Percentiles rank a stretch among this genome's conserved stretches.
phyloP scores from a whole-genome alignment of 2,113 vertebrate species.

The Laterallus jamaicensis region DNA sequence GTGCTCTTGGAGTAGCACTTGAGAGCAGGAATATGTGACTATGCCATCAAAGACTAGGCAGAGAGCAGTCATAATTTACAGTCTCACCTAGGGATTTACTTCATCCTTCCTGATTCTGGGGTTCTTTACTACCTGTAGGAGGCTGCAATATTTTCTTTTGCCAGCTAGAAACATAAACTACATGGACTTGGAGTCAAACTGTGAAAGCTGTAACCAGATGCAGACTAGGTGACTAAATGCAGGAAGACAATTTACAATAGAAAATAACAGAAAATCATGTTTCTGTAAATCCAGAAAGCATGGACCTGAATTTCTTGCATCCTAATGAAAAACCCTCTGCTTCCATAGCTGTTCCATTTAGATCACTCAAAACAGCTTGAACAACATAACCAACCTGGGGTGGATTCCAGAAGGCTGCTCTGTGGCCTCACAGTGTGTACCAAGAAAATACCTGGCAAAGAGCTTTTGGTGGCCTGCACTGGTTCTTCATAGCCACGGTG shows the following conservation, averaged over 20 bases:
- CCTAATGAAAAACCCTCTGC: background rate
- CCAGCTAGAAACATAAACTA: background rate
- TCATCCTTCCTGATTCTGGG: background rate
- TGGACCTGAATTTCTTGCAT: background rate
- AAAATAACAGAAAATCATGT: background rate
- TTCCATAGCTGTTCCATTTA: background rate
- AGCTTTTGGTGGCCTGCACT: background rate
- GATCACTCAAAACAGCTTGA: background rate
- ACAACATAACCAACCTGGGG: background rate
- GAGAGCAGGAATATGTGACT: background rate
- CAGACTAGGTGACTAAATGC: background rate
- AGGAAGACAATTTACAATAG: background rate
- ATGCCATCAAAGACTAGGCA: background rate
- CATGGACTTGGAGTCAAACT: background rate
- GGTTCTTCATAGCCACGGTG: background rate
- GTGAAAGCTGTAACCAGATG: background rate
- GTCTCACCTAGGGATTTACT: background rate
- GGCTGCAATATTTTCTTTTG: background rate
- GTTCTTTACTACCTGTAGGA: background rate
- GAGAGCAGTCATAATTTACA: background rate
- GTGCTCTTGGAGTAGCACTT: background rate
- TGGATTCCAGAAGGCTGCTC: background rate
- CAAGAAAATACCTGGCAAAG: background rate
- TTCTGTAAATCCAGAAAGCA: background rate
- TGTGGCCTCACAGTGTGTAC: accelerated